phyloP scores from a whole-genome alignment of 2,888 invertebrate genomes.

The Orchesellides sinensis region DNA sequence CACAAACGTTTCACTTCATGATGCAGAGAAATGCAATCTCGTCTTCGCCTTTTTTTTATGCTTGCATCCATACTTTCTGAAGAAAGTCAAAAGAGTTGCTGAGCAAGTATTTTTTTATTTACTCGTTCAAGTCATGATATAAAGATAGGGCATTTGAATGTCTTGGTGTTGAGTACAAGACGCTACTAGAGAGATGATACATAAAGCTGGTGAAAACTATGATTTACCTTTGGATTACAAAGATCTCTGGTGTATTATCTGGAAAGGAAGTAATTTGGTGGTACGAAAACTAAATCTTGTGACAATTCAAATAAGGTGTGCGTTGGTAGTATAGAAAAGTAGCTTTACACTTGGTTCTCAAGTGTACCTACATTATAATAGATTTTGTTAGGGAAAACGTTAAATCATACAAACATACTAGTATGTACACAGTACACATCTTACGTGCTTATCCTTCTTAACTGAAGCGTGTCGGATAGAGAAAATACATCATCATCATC shows the following conservation, averaged over 20 bases:
- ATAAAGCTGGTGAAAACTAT: not conserved
- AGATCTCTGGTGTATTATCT: not conserved
- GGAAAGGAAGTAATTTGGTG: not conserved
- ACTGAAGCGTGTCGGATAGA: not conserved
- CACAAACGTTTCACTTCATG: constrained; percentile 27
- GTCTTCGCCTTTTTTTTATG: not conserved
- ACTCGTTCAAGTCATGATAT: no score
- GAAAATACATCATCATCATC: constrained; percentile 21
- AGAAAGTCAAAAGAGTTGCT: no score
- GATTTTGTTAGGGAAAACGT: not conserved
- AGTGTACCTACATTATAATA: not conserved
- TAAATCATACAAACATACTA: not conserved
- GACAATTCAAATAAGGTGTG: constrained; percentile 15
- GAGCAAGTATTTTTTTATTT: not conserved
- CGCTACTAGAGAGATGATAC: not conserved
- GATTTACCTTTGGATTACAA: constrained; percentile 20
- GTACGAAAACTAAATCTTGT: not conserved
- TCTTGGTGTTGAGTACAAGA: no score
- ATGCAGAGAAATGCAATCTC: not conserved
- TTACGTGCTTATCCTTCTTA: constrained; percentile 5
- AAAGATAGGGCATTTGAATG: no score
- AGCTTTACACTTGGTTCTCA: not conserved
- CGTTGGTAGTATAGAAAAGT: not conserved
- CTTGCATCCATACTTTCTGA: not conserved
- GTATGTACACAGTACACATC: not conserved